Percentiles rank a stretch among this genome's conserved stretches.
phyloP scores from a whole-genome alignment of 2,888 invertebrate genomes.

The Trissonchulus sp. region DNA sequence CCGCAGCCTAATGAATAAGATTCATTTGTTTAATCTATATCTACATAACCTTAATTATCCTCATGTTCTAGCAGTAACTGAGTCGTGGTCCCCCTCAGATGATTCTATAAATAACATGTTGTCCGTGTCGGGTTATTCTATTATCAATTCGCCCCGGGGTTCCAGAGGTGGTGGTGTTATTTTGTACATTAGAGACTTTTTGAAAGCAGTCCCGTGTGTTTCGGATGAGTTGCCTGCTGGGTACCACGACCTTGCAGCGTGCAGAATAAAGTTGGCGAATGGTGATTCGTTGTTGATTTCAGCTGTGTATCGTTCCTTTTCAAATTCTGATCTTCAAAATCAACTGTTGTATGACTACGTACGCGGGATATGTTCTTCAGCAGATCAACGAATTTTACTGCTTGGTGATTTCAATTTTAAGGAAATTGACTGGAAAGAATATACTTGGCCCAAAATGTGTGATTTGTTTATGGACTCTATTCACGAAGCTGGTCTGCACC shows the following conservation, averaged over 20 bases:
- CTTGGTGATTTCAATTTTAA: constrained; percentile 10
- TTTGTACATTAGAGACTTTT: constrained; percentile 5
- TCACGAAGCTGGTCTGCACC: background rate
- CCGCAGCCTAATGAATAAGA: background rate
- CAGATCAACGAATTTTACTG: background rate
- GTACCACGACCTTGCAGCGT: background rate
- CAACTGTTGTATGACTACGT: background rate
- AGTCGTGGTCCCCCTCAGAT: background rate
- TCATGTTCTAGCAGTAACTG: too few relatives aligned
- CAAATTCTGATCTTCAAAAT: background rate
- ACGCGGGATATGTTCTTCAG: background rate
- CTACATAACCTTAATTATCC: constrained; percentile 8
- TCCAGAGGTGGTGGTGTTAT: constrained; percentile 1
- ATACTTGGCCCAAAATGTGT: background rate
- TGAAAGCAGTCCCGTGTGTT: constrained; percentile 1
- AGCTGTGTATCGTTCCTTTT: constrained; percentile 4
- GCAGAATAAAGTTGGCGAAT: background rate
- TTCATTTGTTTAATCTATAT: constrained; percentile 6
- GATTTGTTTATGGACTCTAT: background rate
- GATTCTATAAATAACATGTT: background rate
- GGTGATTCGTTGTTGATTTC: background rate
- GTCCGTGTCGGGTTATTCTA: background rate
- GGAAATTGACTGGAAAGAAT: background rate
- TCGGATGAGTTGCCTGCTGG: background rate
- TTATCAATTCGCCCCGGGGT: background rate